Base-by-base conservation (phyloP, 2,888 invertebrate species). In the Schizaphis graminum region DNA sequence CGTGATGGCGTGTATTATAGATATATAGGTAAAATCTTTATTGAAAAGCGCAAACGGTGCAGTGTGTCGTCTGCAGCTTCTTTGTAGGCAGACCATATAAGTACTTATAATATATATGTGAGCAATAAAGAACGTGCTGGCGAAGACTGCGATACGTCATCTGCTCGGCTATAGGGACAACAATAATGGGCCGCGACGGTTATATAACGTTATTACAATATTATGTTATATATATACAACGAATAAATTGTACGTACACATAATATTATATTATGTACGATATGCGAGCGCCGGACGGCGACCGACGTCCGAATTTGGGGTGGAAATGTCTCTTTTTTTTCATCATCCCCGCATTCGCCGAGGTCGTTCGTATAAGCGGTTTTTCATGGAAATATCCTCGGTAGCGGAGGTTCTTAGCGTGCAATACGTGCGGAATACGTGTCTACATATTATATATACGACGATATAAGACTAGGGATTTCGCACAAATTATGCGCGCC, bases 381-480 rank as follows among this genome's bases (percentile, higher is more conserved):
- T 77, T 77, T 77, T 35, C 67, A 35, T 77, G 67, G 67, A 77
- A 77, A 77, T 77, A 35, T 16, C 67, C 67, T n/a, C 7, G 16
- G 67, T 5, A 35, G 16, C 35, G 21, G 53, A 53, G 3, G 53
- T 53, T 53, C 77, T 67, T 16, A 35, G 67, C 16, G 67, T n/a
- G 7, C 67, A 67, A 67, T 67, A 67, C 67, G n/a, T 67, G 67
- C 13, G 16, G 13, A 13, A 35, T 21, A 77, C 77, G 35, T 77
- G 35, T 77, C 7, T 24, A 35, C 35, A 77, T 77, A 21, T 77
- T n/a, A n/a, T 35, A 77, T 21, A 8, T 21, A 35, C 35, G 35
- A 77, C 77, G 77, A 35, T 77, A 77, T 77, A 28, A 85, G 57
- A 41, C 91, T 16, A n/a, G 91, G 91, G 91, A 91, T 91, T 91